Conservation (phyloP, 2,113 vertebrate genomes). For the Sialia sialis region DNA sequence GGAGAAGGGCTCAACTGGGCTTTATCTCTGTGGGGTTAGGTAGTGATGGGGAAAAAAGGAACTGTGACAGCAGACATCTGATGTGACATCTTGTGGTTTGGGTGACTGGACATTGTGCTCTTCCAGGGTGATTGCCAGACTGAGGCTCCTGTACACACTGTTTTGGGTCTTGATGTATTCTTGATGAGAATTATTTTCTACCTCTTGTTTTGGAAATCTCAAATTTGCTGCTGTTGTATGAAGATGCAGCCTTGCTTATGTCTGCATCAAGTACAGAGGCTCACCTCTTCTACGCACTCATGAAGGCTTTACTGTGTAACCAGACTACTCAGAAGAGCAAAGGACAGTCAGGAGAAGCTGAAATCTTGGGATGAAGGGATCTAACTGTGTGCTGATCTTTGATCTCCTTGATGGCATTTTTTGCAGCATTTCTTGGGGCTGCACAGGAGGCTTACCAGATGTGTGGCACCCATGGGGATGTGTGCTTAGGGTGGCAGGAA, state of each 20-base stretch:
- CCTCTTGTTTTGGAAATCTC: not conserved
- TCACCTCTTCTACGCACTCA: not conserved
- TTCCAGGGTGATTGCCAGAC: not conserved
- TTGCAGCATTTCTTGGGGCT: not conserved
- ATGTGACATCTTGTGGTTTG: not conserved
- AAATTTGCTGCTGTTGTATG: not conserved
- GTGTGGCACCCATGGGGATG: fast-evolving
- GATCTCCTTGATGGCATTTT: not conserved
- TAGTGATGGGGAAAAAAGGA: not conserved
- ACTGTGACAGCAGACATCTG: not conserved
- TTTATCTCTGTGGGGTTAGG: not conserved
- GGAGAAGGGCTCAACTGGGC: fast-evolving
- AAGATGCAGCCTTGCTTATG: not conserved
- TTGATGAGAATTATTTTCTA: not conserved
- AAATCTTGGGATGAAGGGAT: not conserved
- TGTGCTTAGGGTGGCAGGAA: not conserved
- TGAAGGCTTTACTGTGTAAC: not conserved
- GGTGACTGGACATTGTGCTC: not conserved
- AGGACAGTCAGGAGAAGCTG: not conserved
- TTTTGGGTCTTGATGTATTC: not conserved
- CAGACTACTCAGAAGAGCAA: not conserved
- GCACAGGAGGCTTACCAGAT: fast-evolving
- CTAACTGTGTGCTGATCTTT: not conserved
- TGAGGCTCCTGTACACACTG: not conserved
- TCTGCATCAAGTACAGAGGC: not conserved